Evolutionary conservation across 2,113 vertebrate species (phyloP), one percentile per base, ranked within the genome.

Genomic region (Nothobranchius furzeri): DNA sequence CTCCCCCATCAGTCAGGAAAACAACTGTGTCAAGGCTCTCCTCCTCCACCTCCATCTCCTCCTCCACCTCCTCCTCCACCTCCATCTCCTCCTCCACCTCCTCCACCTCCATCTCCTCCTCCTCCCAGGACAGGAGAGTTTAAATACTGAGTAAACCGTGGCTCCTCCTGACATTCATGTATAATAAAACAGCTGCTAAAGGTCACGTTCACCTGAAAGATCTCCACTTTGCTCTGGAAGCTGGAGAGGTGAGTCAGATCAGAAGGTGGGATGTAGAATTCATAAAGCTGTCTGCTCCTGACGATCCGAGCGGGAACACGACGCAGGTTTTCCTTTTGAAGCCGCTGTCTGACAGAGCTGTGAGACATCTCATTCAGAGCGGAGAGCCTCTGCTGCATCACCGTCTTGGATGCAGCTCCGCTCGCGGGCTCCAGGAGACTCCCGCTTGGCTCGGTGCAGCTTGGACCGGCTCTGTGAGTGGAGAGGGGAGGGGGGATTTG

Each of bases 341-440:
- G 58, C 35, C 2, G 37, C 47, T 81, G 77, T 84, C 75, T 61
- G 70, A 59, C 73, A 50, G 73, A 10, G 25, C 57, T 74, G 66
- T 78, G 67, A 67, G 79, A 57, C 10, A 78, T 78, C 85, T 85
- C 60, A 67, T 78, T 87, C 76, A 78, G 75, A 78, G 71, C 79
- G 76, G 48, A 71, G 60, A 62, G 73, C 64, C 73, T 56, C 74
- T 52, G 51, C 87, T 86, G 85, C 84, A 89, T 88, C 87, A 80
- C 12, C 73, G 75, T 76, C 37, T 75, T 68, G 59, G 61, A 82
- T 37, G 56, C 54, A 45, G 49, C 52, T 81, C 40, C 0, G 63
- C 12, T 12, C 43, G 50, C 0, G 75, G 73, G 72, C 78, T 85
- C 78, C 85, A 79, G 67, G 79, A 86, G 75, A 79, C 84, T 86